Base-by-base conservation (phyloP, 2,113 vertebrate species). In the Phrynosoma blainvillii region DNA sequence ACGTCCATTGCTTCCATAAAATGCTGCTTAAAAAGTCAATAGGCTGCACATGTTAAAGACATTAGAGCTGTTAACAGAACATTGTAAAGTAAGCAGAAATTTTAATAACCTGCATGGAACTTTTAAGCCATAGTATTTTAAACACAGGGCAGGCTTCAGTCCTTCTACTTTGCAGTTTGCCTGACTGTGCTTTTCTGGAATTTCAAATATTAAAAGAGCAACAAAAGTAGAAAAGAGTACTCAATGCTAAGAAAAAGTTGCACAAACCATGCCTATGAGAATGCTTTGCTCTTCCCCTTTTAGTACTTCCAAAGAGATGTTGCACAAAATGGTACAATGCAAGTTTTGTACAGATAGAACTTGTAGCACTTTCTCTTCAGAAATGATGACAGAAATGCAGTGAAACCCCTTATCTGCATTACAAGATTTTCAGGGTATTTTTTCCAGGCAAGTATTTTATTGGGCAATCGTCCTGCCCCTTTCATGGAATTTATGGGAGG, bases 41-140 rank as follows among this genome's bases (percentile, higher is more conserved):
- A 95, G 96, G 86, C 96, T 97, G 95, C 96, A 97, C 96, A 97
- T 97, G 97, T 97, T 97, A 97, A 97, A 97, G 96, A 96, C 96
- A 97, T 97, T 97, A 96, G 95, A 94, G 95, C 94, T 96, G 97
- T 97, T 97, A 97, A 97, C 96, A 96, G 96, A 96, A 95, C 95
- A 85, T 95, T 97, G 96, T 97, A 97, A 97, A 97, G 95, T 94
- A 97, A 95, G 96, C 96, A 97, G 95, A 96, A 97, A 96, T 96
- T 96, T 95, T 96, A 97, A 97, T 96, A 97, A 97, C 96, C 93
- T 95, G 92, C 87, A 88, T 76, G 76, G 93, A 94, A 93, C 0
- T 11, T 10, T 0, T 84, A 94, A 77, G 59, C 81, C 32, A 66
- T 70, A 11, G 0, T 7, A 90, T 95, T 96, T 95, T 92, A 89